phyloP scores from a whole-genome alignment of 2,888 invertebrate genomes.

The Oxystoma pomonae region DNA sequence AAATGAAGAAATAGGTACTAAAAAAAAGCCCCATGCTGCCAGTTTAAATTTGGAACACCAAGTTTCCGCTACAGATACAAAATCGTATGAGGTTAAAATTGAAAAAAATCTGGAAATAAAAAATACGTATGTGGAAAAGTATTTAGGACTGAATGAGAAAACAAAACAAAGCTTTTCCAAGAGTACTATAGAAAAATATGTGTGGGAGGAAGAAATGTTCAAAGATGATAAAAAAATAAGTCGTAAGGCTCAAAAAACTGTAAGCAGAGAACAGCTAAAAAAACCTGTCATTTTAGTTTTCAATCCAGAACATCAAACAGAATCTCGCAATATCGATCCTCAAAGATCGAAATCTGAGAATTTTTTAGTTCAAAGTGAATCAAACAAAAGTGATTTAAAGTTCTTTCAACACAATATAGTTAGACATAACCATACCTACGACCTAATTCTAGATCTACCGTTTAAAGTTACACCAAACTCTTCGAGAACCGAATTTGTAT shows the following conservation, averaged over 20 bases:
- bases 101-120: neutral
- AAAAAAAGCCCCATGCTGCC: neutral
- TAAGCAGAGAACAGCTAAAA: neutral
- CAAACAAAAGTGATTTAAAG: neutral
- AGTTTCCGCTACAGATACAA: neutral
- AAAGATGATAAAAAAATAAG: neutral
- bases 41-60: too few species aligned
- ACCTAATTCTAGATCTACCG: neutral
- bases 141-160: too few species aligned
- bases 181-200: neutral
- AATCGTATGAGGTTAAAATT: neutral
- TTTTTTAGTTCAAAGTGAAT: neutral
- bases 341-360: neutral
- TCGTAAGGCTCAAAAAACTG: neutral
- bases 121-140: neutral
- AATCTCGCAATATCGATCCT: neutral
- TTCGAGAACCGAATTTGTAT: neutral
- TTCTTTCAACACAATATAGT: neutral
- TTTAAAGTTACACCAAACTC: neutral
- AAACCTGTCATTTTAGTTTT: neutral
- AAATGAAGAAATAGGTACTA: neutral
- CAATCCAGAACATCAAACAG: neutral
- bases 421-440: neutral
- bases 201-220: neutral
- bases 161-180: neutral